These are phyloP conservation scores for Lydus trimaculatus DNA, from an alignment of 2,888 invertebrate genomes.

Conservation along the genomic window DNA sequence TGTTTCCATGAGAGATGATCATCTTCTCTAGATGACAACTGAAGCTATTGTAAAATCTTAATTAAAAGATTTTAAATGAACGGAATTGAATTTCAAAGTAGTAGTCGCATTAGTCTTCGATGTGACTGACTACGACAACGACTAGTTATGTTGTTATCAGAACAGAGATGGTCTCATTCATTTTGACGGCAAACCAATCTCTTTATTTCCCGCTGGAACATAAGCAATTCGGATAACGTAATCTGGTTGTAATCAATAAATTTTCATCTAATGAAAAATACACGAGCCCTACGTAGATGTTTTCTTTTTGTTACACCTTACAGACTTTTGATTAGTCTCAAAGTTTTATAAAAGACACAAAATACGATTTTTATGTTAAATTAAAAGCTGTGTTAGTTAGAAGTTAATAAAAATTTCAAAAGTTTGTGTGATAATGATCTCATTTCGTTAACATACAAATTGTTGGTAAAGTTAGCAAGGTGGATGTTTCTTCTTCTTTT, in stretches of 20 bases:
- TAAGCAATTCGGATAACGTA: slow-evolving; percentile 14
- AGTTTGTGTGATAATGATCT: not conserved
- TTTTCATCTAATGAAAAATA: slow-evolving; percentile 5
- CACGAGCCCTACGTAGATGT: not conserved
- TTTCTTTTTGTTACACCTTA: not conserved
- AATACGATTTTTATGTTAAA: not conserved
- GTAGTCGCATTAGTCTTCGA: too few relatives aligned
- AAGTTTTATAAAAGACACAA: not conserved
- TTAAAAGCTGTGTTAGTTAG: slow-evolving; percentile 2
- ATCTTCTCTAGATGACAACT: not conserved
- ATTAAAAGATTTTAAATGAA: slow-evolving; percentile 8
- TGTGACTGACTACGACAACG: slow-evolving; percentile 3
- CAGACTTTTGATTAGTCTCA: not conserved
- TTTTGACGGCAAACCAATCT: slow-evolving; percentile 12
- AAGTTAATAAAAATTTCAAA: not conserved
- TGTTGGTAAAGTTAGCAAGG: slow-evolving; percentile 2
- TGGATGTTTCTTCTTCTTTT: not conserved
- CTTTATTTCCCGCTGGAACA: slow-evolving; percentile 13
- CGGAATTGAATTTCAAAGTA: slow-evolving; percentile 13
- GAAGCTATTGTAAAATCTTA: slow-evolving; percentile 1
- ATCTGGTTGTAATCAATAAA: slow-evolving; percentile 12
- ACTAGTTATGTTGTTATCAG: slow-evolving; percentile 7
- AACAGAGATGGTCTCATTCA: slow-evolving; percentile 11
- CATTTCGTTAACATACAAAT: slow-evolving; percentile 1
- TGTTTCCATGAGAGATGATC: not conserved